Evolutionary conservation across 2,113 vertebrate genomes (phyloP), one percentile per base, ranked within the genome.

Genomic region (Siniperca chuatsi): DNA sequence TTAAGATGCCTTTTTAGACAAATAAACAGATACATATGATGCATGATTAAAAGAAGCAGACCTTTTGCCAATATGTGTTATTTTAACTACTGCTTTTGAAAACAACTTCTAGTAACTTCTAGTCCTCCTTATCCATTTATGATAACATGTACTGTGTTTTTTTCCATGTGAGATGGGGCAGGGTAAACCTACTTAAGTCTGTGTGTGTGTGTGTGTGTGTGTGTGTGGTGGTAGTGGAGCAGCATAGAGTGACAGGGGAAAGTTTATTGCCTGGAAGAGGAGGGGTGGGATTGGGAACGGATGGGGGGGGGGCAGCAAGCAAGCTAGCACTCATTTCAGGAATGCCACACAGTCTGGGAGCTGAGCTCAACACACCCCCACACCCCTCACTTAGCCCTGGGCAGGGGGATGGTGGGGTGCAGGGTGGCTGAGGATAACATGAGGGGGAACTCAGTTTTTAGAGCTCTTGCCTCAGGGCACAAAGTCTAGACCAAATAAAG

Each of bases 241-340:
- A 76, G 50, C 18, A 12, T 29, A 29, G 23, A 57, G 58, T 50
- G 66, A 70, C 52, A 70, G 75, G 62, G 66, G 16, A 54, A 69
- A 29, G n/a, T 80, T 40, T 70, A 18, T 75, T 71, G 20, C 74
- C 61, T n/a, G 73, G 77, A 81, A 76, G 71, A 79, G 55, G 52
- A 42, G 60, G 80, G 50, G 42, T 35, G 23, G 44, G 79, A 75
- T 37, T 8, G 20, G 81, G 70, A 80, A 82, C 20, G 6, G 25
- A 25, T 25, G 48, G 54, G 40, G 25, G 25, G 60, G 60, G 48
- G 25, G 61, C 73, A 42, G 48, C 71, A 9, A 9, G 58, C 16
- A 23, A 86, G 62, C 86, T 82, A 50, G 23, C 82, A 81, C 82
- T 91, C 69, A 92, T 94, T 89, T 94, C 86, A 90, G 80, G 83